These are phyloP conservation scores for Drosophila guanche DNA, from an alignment of 1,140 invertebrate species.

Conservation along the genomic window DNA sequence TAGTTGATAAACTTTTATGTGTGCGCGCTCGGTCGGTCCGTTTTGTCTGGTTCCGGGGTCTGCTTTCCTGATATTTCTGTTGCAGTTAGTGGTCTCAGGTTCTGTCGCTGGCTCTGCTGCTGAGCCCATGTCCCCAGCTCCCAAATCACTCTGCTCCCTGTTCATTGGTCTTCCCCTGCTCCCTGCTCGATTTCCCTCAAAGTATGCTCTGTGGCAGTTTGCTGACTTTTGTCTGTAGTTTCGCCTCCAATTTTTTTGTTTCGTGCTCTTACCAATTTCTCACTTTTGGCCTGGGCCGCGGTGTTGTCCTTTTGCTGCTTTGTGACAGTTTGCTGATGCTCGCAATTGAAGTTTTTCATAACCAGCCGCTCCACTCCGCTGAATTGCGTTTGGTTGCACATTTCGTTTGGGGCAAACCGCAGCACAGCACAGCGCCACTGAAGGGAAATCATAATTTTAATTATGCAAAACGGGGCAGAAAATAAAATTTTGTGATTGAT, in stretches of 20 bases:
- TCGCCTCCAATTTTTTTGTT: slow-evolving; percentile 38
- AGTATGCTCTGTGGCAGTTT: slow-evolving; percentile 7
- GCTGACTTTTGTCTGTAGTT: slow-evolving; percentile 38
- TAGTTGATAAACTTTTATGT: slow-evolving; percentile 80
- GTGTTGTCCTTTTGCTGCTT: slow-evolving; percentile 47
- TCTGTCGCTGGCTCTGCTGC: not conserved
- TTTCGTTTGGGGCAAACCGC: slow-evolving; percentile 25
- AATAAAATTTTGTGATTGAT: slow-evolving; percentile 56
- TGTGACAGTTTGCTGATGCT: slow-evolving; percentile 61
- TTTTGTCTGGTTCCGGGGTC: slow-evolving; percentile 7
- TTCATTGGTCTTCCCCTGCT: too few species aligned
- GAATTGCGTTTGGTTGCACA: slow-evolving; percentile 24
- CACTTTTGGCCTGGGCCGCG: slow-evolving; percentile 45
- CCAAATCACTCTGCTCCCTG: slow-evolving; percentile 17
- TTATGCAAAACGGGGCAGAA: slow-evolving; percentile 41
- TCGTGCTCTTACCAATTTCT: slow-evolving; percentile 64
- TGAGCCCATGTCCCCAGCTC: slow-evolving; percentile 20
- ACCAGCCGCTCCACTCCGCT: slow-evolving; percentile 4
- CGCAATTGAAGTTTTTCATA: slow-evolving; percentile 55
- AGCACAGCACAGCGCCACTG: slow-evolving; percentile 8
- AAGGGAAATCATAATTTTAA: slow-evolving; percentile 59
- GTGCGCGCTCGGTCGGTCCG: not conserved
- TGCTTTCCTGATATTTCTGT: not conserved
- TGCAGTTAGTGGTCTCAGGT: slow-evolving; percentile 11
- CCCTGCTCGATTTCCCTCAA: too few species aligned